phyloP scores from a whole-genome alignment of 2,113 vertebrate species.

The Melanostigma gelatinosum region DNA sequence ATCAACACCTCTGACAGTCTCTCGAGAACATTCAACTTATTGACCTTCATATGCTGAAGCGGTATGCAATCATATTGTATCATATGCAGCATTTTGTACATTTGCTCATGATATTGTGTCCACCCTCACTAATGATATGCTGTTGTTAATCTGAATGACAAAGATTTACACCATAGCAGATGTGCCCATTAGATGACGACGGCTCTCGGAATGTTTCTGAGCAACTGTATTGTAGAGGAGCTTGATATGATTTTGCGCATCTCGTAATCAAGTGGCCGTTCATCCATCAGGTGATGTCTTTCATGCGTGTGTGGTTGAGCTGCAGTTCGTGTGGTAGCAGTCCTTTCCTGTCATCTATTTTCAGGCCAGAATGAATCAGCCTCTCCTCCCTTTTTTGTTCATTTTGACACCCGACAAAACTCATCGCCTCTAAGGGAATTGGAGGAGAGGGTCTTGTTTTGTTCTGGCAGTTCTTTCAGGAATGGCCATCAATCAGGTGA shows the following conservation, averaged over 20 bases:
- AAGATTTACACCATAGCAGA: conserved; percentile 21
- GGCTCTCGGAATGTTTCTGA: conserved; percentile 11
- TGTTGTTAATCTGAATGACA: conserved; percentile 29
- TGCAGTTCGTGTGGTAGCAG: conserved; percentile 51
- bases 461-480: conserved; percentile 82
- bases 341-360: conserved; percentile 68
- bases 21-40: neutral
- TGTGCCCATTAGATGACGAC: conserved; percentile 16
- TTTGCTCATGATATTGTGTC: neutral
- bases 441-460: conserved; percentile 83
- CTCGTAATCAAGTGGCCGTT: conserved; percentile 65
- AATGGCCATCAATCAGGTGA: conserved; percentile 81
- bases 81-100: neutral
- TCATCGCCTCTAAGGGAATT: conserved; percentile 84
- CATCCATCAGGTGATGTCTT: conserved; percentile 65
- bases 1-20: neutral
- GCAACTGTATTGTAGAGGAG: conserved; percentile 20
- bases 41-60: neutral
- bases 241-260: conserved; percentile 52
- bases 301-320: conserved; percentile 44
- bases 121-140: conserved; percentile 32
- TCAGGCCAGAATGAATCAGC: conserved; percentile 76
- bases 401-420: conserved; percentile 83
- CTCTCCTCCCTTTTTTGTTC: conserved; percentile 73
- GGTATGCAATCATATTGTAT: neutral